These are phyloP conservation scores for Entomobrya multifasciata DNA, from an alignment of 2,888 invertebrate species.

Conservation along the genomic window DNA sequence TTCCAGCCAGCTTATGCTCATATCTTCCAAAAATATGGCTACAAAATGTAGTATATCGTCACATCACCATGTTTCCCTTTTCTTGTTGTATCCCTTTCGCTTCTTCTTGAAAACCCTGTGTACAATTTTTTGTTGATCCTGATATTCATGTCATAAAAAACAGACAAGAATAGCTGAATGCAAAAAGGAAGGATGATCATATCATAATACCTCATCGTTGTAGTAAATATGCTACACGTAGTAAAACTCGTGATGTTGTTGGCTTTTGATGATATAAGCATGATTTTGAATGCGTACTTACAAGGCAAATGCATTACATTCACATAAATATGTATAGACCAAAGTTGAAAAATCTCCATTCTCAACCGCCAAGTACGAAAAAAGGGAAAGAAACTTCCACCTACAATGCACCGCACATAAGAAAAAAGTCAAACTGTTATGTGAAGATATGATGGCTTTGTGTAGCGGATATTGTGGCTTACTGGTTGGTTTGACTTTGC, in stretches of 20 bases:
- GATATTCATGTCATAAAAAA: background rate
- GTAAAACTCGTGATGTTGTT: too few relatives aligned
- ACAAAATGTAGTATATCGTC: background rate
- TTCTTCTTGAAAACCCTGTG: background rate
- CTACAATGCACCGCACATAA: background rate
- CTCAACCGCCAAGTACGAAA: too few relatives aligned
- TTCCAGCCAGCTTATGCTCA: constrained; percentile 15
- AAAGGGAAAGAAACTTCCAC: too few relatives aligned
- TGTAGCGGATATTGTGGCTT: background rate
- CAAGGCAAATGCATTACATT: constrained; percentile 20
- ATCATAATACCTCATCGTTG: background rate
- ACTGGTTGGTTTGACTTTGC: background rate
- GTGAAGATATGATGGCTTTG: background rate
- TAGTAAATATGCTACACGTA: too few relatives aligned
- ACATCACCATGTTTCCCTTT: constrained; percentile 30
- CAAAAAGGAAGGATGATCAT: constrained; percentile 7
- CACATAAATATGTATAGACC: constrained; percentile 14
- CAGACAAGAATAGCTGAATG: background rate
- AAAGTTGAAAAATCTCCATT: background rate
- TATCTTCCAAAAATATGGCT: background rate
- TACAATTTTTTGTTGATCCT: constrained; percentile 7
- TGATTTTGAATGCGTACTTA: constrained; percentile 20
- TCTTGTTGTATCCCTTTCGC: constrained; percentile 23
- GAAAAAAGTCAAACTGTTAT: background rate
- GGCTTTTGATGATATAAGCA: too few relatives aligned